Base-by-base conservation (phyloP, 2,797 vertebrate species). In the Intellagama lesueurii region DNA sequence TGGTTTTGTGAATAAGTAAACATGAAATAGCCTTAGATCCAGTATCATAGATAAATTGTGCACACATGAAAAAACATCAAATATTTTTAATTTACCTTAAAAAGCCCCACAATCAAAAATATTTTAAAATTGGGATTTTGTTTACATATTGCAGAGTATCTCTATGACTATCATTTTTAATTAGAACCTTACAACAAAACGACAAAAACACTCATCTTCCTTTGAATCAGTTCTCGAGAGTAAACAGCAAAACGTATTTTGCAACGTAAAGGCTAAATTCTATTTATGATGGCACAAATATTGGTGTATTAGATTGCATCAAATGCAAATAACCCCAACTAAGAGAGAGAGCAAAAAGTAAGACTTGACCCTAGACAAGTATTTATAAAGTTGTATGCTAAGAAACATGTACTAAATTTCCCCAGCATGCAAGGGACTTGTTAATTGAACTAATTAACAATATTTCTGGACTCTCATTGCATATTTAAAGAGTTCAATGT, bases 161-260 rank as follows among this genome's bases (percentile, higher is more conserved):
- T 94, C 69, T 77, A 88, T 90, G 90, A 83, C 16, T 30, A 17
- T 47, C 88, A 88, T 17, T 47, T 88, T 93, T 89, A 12, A 84
- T 91, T 44, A 52, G 83, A 81, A 91, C 80, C 81, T 16, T 88
- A 87, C 70, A 56, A 86, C 28, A n/a, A 49, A 32, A 22, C 76
- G 24, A 8, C 28, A 88, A 80, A 44, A 91, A 79, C 47, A 79
- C 30, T 28, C 28, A 19, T 26, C 85, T 69, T 69, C 75, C 88
- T 88, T 28, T n/a, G 52, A 81, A 81, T 0, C 9, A 64, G 93
- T 82, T 49, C 81, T 69, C 81, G 81, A 47, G 90, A 69, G 3
- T 66, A 26, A 0, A 52, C 88, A 44, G 22, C 30, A 68, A 68
- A 82, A 44, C 35, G 35, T 40, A 68, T 47, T 44, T 40, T 73